These are phyloP conservation scores for Acrocephalus arundinaceus DNA, from an alignment of 2,113 vertebrate genomes.

Conservation along the genomic window DNA sequence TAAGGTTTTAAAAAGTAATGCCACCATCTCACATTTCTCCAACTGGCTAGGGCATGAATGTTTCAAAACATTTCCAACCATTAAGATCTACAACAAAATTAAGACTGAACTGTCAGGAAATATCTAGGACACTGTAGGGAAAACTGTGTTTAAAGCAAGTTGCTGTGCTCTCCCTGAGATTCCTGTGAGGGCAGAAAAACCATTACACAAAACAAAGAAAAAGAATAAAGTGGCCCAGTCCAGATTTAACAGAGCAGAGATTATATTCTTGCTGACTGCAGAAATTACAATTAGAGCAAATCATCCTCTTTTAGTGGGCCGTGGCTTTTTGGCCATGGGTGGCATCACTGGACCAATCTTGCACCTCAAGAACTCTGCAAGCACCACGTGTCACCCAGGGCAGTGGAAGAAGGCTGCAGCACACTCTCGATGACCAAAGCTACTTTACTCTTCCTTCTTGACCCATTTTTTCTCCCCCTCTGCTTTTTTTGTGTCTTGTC, in stretches of 20 bases:
- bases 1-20: neutral
- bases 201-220: neutral
- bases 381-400: neutral
- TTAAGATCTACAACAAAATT: neutral
- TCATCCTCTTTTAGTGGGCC: neutral
- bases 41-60: neutral
- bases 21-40: neutral
- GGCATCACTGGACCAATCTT: neutral
- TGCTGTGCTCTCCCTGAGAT: neutral
- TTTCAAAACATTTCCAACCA: neutral
- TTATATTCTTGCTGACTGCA: neutral
- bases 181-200: neutral
- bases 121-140: neutral
- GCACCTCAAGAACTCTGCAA: neutral
- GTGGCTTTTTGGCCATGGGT: neutral
- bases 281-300: neutral
- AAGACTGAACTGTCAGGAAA: neutral
- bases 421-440: accelerated
- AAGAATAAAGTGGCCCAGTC: neutral
- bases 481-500: neutral
- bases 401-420: neutral
- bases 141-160: neutral
- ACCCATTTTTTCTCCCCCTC: neutral
- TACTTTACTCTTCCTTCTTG: neutral
- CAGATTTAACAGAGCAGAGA: neutral